phyloP scores from a whole-genome alignment of 2,797 vertebrate genomes.

The Enteromius unitaeniatus region DNA sequence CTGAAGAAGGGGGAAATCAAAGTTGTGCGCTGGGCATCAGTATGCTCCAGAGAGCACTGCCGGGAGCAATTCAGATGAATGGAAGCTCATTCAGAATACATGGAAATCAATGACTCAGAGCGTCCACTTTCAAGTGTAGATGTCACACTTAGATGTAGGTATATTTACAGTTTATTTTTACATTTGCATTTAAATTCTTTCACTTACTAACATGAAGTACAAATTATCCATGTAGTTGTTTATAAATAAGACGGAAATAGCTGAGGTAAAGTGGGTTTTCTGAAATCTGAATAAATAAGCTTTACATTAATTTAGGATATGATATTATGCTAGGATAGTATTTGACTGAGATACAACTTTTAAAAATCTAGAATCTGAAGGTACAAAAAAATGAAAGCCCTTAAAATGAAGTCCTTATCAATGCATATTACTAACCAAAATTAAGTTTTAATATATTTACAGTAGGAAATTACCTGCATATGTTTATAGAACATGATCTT shows the following conservation, averaged over 20 bases:
- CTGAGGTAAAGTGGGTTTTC: no score
- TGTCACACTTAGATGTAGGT: slow-evolving; percentile 27
- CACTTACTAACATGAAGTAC: not conserved
- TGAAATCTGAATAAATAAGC: no score
- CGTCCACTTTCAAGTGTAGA: slow-evolving; percentile 47
- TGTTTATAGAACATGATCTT: no score
- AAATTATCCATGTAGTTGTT: not conserved
- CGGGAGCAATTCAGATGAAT: not conserved
- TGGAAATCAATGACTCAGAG: slow-evolving; percentile 24
- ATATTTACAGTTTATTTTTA: slow-evolving; percentile 24
- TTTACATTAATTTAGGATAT: no score
- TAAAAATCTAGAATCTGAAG: no score
- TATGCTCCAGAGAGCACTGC: not conserved
- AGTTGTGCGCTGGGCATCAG: slow-evolving; percentile 29
- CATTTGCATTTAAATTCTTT: not conserved
- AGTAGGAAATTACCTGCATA: no score
- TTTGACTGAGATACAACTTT: no score
- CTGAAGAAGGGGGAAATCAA: slow-evolving; percentile 43
- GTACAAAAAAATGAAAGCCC: no score
- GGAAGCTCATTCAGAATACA: slow-evolving; percentile 25
- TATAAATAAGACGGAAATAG: not conserved
- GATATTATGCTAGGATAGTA: no score
- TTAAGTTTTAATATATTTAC: no score
- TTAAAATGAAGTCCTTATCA: no score
- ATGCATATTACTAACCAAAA: no score